phyloP scores from a whole-genome alignment of 2,888 invertebrate species.

The Operophtera brumata region DNA sequence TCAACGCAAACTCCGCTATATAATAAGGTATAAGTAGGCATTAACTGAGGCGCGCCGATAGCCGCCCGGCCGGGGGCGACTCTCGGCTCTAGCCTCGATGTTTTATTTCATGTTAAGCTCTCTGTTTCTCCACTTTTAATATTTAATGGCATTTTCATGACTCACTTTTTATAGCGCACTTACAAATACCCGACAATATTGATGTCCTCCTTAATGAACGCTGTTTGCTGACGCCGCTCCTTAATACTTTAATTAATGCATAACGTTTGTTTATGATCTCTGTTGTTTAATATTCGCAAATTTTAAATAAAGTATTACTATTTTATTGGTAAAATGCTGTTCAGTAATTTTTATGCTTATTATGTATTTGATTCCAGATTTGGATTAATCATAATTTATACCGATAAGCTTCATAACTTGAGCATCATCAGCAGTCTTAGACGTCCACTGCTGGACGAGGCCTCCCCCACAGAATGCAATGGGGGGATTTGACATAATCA shows the following conservation, averaged over 20 bases:
- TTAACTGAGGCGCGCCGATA: slow-evolving; percentile 79
- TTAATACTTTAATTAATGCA: slow-evolving; percentile 40
- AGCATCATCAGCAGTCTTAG: no score
- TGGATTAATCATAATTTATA: background rate
- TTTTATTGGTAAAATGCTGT: background rate
- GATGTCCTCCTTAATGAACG: slow-evolving; percentile 57
- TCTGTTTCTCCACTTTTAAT: slow-evolving; percentile 81
- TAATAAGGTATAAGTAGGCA: slow-evolving; percentile 81
- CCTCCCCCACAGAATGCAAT: no score
- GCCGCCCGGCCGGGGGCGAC: slow-evolving; percentile 74
- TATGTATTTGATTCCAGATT: no score
- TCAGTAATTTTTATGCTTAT: no score
- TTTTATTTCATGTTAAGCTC: slow-evolving; percentile 81
- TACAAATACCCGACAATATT: slow-evolving; percentile 74
- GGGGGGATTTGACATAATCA: no score
- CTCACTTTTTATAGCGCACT: slow-evolving; percentile 78
- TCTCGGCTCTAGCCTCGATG: slow-evolving; percentile 73
- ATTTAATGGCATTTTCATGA: slow-evolving; percentile 80
- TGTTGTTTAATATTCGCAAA: background rate
- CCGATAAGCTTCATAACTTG: background rate
- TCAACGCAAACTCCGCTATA: slow-evolving; percentile 81
- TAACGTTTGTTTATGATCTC: slow-evolving; percentile 29
- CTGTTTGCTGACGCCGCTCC: slow-evolving; percentile 33
- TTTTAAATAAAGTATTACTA: no score
- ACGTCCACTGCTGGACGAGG: no score